Evolutionary conservation across 1,140 invertebrate genomes (phyloP), one percentile per base, ranked within the genome.

Genomic region (Pectinophora gossypiella): DNA sequence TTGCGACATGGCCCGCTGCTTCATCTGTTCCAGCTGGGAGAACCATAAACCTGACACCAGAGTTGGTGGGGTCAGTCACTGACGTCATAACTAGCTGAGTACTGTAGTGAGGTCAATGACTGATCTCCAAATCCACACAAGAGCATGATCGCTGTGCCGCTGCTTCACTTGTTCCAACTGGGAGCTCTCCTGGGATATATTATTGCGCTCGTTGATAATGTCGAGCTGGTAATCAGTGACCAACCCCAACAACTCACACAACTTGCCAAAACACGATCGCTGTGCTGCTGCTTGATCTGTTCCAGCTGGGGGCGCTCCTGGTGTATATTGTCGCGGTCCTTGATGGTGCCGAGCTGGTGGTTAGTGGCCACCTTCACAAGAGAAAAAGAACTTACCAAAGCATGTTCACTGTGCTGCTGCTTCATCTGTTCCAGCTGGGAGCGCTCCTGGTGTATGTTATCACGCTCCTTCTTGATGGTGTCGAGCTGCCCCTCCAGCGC

Each of bases 131-230:
- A n/a, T n/a, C n/a, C n/a, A n/a, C n/a, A n/a, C n/a, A n/a, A n/a
- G n/a, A n/a, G n/a, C n/a, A n/a, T n/a, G n/a, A 12, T 27, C 23
- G 5, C 5, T 12, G 23, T 27, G 12, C 12, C 5, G 23, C 12
- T 27, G 5, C 23, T 27, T 27, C 23, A 27, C 12, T 12, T 62
- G 61, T 45, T 85, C 74, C 2, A 85, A 48, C 38, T 82, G 69
- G 0, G 45, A 40, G 43, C 67, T 51, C 32, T 83, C 74, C 18
- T 42, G 64, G 23, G 72, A 62, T 0, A 86, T 71, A 23, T 15
- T 66, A n/a, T 82, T 71, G 63, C 72, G 38, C 45, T 86, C 83
- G 38, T 76, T 77, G 60, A 85, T 71, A 1, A 60, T 54, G 2
- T 76, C 59, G 2, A 83, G 43, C 21, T 76, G 72, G n/a, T n/a